phyloP scores from a whole-genome alignment of 2,113 vertebrate species.

The human (Homo sapiens) region DNA sequence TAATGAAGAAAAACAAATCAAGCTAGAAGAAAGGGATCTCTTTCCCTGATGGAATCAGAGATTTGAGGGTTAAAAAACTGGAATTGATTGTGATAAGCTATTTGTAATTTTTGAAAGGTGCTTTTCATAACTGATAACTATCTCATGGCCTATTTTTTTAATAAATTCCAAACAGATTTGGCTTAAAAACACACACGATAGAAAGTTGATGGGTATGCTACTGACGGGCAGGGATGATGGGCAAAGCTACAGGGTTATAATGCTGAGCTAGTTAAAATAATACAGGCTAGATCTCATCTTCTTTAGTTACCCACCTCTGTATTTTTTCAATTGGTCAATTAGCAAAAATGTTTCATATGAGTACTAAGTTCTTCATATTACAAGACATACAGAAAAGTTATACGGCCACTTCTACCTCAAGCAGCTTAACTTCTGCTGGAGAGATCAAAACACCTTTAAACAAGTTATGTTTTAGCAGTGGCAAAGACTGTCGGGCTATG shows the following conservation, averaged over 20 bases:
- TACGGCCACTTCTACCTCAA: neutral
- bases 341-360: neutral
- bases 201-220: neutral
- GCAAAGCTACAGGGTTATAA: neutral
- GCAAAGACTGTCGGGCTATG: neutral
- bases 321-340: neutral
- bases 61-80: conserved; percentile 36
- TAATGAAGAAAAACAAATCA: conserved; percentile 74
- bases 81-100: neutral
- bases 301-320: neutral
- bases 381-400: neutral
- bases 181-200: neutral
- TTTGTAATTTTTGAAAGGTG: neutral
- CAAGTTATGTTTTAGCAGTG: neutral
- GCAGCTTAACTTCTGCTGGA: neutral
- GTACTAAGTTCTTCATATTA: neutral
- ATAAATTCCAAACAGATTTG: conserved; percentile 34
- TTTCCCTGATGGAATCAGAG: conserved; percentile 52
- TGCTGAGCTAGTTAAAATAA: neutral
- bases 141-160: neutral
- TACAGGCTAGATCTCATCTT: neutral
- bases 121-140: conserved; percentile 11
- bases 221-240: neutral
- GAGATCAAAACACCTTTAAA: conserved; percentile 35
- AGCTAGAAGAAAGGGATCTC: conserved; percentile 39